Base-by-base conservation (phyloP, 2,113 vertebrate species). In the Phainopepla nitens region DNA sequence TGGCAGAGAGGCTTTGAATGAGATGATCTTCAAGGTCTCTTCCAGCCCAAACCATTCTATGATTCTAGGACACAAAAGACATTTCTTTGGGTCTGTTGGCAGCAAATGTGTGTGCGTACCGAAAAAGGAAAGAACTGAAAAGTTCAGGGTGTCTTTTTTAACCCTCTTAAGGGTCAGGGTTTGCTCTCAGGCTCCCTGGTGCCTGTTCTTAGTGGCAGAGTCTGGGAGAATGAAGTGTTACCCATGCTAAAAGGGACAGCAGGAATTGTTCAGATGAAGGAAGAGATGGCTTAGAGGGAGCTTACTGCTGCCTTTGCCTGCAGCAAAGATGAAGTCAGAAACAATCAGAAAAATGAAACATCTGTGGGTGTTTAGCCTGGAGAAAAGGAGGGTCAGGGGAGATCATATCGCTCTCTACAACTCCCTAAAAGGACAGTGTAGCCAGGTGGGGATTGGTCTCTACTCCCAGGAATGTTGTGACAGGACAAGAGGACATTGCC, bases 1-100 rank as follows among this genome's bases (percentile, higher is more conserved):
- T 9, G 14, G 23, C 36, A 51, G 39, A 44, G 33, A 13, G 12
- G 2, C 2, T 44, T 72, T 0, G 5, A 81, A 65, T 1, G 1
- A 28, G 16, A 17, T 42, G 16, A 27, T 29, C 19, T 39, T 58
- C 54, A 45, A 51, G 7, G 15, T n/a, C 19, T 7, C 3, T 51
- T 89, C 15, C 36, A 81, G 11, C 2, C 7, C 23, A 73, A 66
- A 39, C 11, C 9, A 39, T 51, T 73, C 36, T 39, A 14, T 44
- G 27, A 33, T 44, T 57, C 12, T 33, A 7, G 49, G 18, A 35
- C 44, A 47, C 6, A n/a, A 49, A 69, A n/a, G 35, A 33, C 7
- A 6, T 70, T 82, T 50, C 8, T 88, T 65, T 4, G 3, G 1
- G 17, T 58, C 49, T 21, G 2, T 15, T 83, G 31, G 11, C 20